A percentile compares a stretch with the other conserved stretches of the same genome.
phyloP scores from a whole-genome alignment of 2,888 invertebrate genomes.

The Petrophora chlorosata region DNA sequence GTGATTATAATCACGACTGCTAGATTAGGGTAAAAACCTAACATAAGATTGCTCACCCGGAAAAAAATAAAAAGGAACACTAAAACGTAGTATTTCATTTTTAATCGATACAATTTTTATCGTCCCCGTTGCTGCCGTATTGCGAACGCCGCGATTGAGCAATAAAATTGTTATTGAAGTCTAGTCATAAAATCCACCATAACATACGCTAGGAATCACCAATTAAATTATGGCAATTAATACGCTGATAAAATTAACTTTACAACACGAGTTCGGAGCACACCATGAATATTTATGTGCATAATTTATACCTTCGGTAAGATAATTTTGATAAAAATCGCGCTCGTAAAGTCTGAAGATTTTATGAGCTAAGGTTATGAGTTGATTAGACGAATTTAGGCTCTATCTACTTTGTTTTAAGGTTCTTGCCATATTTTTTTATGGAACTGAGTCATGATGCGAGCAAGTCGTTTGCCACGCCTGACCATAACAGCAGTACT shows the following conservation, averaged over 20 bases:
- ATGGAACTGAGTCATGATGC: background rate
- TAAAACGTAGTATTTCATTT: constrained; percentile 12
- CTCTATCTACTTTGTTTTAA: too few relatives aligned
- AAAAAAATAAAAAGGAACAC: background rate
- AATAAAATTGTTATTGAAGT: constrained; percentile 55
- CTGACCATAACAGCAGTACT: too few relatives aligned
- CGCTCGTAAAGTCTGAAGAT: constrained; percentile 11
- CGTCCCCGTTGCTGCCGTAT: constrained; percentile 38
- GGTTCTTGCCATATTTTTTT: too few relatives aligned
- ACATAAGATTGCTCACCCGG: too few relatives aligned
- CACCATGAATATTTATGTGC: constrained; percentile 37
- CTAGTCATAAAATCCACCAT: constrained; percentile 49
- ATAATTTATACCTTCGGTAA: too few relatives aligned
- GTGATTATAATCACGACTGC: too few relatives aligned
- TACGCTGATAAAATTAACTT: constrained; percentile 45
- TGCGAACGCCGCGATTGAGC: constrained; percentile 42
- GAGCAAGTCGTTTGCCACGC: too few relatives aligned
- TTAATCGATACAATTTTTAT: constrained; percentile 40
- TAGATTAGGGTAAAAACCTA: too few relatives aligned
- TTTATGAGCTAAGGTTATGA: constrained; percentile 2
- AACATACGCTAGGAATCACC: constrained; percentile 47
- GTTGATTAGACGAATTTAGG: too few relatives aligned
- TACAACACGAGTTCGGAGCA: constrained; percentile 39
- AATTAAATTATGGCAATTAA: constrained; percentile 54
- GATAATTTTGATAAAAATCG: constrained; percentile 21